Evolutionary conservation across 2,113 vertebrate genomes (phyloP), one percentile per base, ranked within the genome.

Genomic region (Anguilla rostrata): DNA sequence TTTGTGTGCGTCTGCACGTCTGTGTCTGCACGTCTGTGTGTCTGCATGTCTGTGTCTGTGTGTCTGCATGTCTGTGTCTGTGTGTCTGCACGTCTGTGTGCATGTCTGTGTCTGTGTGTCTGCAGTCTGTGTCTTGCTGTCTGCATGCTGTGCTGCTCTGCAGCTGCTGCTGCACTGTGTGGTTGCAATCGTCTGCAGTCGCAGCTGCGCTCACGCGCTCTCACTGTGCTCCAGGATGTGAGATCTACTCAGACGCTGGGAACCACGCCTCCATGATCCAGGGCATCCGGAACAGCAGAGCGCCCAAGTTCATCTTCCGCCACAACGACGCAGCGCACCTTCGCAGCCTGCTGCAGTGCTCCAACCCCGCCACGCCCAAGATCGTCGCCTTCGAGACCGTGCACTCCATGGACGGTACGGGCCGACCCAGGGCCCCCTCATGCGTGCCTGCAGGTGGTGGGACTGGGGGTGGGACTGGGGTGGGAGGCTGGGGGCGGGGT

Each of bases 191-290:
- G 11, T 6, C 4, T n/a, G 78, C 39, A 15, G 16, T 15, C 3
- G 11, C 2, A 4, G 39, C 78, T 39, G 39, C 20, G 39, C 39
- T 29, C 78, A 20, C 39, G 12, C 78, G 0, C 78, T 78, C 90
- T 1, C 90, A 16, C 39, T 26, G 57, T 9, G 15, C 86, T 81
- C 83, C 85, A 99, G 98, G 97, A 56, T 99, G 98, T 90, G 97
- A 99, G 93, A 98, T 99, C 89, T 99, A 99, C 91, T 99, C 98
- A 0, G 98, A 99, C 41, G 93, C 98, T 9, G 98, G 98, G 71
- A 99, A 99, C 92, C 98, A 99, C 5, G 98, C 98, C 56, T 99
- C 98, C 22, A 99, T 99, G 98, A 99, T 99, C 89, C 96, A 97
- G 87, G 98, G 98, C 3, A 99, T 99, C 90, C 92, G 95, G 7